phyloP scores from a whole-genome alignment of 2,888 invertebrate species.

The Campoplex capitator region DNA sequence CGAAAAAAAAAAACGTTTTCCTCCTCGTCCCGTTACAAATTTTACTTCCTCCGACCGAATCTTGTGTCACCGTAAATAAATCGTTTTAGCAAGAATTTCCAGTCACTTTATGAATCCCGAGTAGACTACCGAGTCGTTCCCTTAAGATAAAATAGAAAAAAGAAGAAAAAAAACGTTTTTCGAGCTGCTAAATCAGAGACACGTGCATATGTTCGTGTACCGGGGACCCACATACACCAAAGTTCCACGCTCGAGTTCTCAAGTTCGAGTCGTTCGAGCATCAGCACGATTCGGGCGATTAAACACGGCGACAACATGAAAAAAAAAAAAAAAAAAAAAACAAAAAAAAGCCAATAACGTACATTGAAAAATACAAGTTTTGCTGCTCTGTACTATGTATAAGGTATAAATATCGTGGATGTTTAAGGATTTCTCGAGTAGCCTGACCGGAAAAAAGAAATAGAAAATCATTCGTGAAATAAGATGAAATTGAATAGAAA shows the following conservation, averaged over 20 bases:
- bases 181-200: constrained; percentile 56
- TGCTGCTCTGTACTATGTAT: not conserved
- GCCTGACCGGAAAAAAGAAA: not conserved
- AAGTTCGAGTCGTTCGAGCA: constrained; percentile 64
- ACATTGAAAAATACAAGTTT: not conserved
- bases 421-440: not conserved
- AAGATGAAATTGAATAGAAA: not conserved
- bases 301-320: constrained; percentile 35
- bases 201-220: constrained; percentile 47
- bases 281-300: constrained; percentile 57
- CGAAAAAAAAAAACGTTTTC: not conserved
- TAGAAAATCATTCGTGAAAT: not conserved
- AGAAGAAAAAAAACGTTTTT: constrained; percentile 27
- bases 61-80: constrained; percentile 23
- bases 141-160: not conserved
- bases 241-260: constrained; percentile 55
- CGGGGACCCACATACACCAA: constrained; percentile 19
- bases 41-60: not conserved
- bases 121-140: not conserved
- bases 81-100: constrained; percentile 47
- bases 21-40: not conserved
- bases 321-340: constrained; percentile 10
- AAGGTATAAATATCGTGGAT: not conserved
- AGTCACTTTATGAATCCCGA: not conserved
- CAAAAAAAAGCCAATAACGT: not conserved